Evolutionary conservation across 2,113 vertebrate genomes (phyloP), one percentile per base, ranked within the genome.

Genomic region (Gasterosteus nipponicus): DNA sequence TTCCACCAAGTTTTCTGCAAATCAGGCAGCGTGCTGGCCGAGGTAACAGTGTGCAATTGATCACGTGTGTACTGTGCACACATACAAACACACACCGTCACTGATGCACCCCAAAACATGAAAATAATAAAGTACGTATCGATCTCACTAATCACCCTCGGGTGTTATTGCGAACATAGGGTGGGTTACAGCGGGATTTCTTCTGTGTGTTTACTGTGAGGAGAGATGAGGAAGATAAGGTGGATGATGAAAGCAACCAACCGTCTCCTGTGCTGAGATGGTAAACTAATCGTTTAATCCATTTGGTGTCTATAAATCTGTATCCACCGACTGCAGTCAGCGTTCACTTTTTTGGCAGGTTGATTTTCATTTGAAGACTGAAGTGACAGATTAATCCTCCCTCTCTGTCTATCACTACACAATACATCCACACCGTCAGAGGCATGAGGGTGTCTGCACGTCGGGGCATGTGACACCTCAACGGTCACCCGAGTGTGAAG

Each of bases 231-330:
- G 44, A 51, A 35, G 71, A 82, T 69, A 47, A 69, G 51, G 15
- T 33, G 56, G 59, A 70, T 82, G 82, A 86, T 71, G 67, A 73
- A 71, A 69, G 69, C 53, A 75, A 10, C 69, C 38, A 2, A 68
- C 69, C 26, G 0, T 77, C 12, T 56, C 35, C 33, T 38, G 35
- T 31, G 22, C 60, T 19, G 41, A 0, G 60, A 64, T 18, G 1
- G 14, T 59, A 71, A 86, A 73, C 69, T 44, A 83, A 84, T 82
- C 58, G 67, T 87, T 88, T 71, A 80, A 87, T 91, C 81, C 76
- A 69, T 84, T 74, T 61, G 47, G 33, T 73, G 77, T 78, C 60
- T 76, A 39, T 47, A 0, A 12, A 56, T 58, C 69, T 49, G 75
- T 65, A 47, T 77, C 22, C 16, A 16, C 58, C 0, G 8, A 42